phyloP scores from a whole-genome alignment of 1,140 invertebrate species.

The Metopolophium dirhodum region DNA sequence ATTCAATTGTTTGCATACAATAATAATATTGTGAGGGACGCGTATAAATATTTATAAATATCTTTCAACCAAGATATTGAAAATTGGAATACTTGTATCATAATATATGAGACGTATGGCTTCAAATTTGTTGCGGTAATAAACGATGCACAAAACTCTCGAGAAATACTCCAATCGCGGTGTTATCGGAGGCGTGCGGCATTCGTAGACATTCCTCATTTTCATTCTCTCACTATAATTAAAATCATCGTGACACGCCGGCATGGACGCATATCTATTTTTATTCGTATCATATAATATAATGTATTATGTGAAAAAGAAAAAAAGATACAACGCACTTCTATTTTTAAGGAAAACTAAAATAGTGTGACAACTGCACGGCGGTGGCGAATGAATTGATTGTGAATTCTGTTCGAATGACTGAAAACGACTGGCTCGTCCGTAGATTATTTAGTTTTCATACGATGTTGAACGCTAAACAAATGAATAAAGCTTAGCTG shows the following conservation, averaged over 20 bases:
- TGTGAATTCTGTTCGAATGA: not conserved
- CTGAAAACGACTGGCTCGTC: not conserved
- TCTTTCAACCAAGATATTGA: not conserved
- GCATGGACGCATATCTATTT: not conserved
- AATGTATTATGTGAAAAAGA: not conserved
- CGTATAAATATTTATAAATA: not conserved
- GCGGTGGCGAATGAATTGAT: not conserved
- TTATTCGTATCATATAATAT: not conserved
- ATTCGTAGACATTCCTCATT: slow-evolving; percentile 16
- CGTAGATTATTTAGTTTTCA: not conserved
- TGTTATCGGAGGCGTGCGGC: not conserved
- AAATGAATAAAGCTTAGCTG: not conserved
- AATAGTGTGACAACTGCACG: not conserved
- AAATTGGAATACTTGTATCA: not conserved
- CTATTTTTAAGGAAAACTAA: slow-evolving; percentile 19
- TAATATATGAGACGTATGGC: not conserved
- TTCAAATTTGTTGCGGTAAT: not conserved
- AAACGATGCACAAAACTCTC: not conserved
- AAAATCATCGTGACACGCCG: not conserved
- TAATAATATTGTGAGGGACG: not conserved
- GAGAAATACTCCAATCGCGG: not conserved
- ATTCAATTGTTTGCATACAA: not conserved
- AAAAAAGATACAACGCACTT: not conserved
- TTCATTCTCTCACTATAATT: slow-evolving; percentile 28
- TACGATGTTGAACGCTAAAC: not conserved